Base-by-base conservation (phyloP, 1,140 invertebrate species). In the Pseudomyrmex gracilis region DNA sequence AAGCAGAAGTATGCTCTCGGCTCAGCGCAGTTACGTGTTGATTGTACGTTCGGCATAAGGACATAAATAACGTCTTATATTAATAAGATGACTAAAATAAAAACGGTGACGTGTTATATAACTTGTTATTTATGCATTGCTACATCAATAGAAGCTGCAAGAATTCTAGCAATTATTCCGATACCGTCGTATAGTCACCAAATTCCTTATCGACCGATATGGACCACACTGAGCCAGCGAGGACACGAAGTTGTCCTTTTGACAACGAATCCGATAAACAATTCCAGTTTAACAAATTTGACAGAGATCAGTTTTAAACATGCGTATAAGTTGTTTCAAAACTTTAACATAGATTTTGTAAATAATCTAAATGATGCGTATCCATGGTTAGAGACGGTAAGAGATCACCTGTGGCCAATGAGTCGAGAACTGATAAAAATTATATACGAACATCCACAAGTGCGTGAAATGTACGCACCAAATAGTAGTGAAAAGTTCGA, bases 131-230 rank as follows among this genome's bases (percentile, higher is more conserved):
- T 78, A 1, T 67, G 45, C 1, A 13, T 51, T 0, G 17, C n/a
- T 1, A 13, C 3, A 0, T n/a, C 53, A 0, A 12, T 22, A 13
- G 22, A 90, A 61, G 63, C 85, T 71, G 92, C 93, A 49, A 92
- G 90, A 71, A 96, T 96, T 74, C 87, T 96, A 17, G 94, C 92
- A 1, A 87, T 95, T 0, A 90, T 95, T 61, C 92, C 95, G 4
- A 91, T 90, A 10, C 92, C 95, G 0, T 95, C 95, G 0, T 93
- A 94, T 64, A 96, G 95, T 84, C 96, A 96, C 88, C 95, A 95
- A 90, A 89, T 95, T 3, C 93, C 95, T 0, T 95, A 94, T 76
- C 92, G 83, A 82, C 90, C 88, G 49, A 80, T 94, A 84, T 93
- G 91, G 83, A 90, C 84, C 1, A 89, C 90, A 45, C 63, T 95